phyloP scores from a whole-genome alignment of 2,113 vertebrate genomes.

The Chiloscyllium plagiosum region DNA sequence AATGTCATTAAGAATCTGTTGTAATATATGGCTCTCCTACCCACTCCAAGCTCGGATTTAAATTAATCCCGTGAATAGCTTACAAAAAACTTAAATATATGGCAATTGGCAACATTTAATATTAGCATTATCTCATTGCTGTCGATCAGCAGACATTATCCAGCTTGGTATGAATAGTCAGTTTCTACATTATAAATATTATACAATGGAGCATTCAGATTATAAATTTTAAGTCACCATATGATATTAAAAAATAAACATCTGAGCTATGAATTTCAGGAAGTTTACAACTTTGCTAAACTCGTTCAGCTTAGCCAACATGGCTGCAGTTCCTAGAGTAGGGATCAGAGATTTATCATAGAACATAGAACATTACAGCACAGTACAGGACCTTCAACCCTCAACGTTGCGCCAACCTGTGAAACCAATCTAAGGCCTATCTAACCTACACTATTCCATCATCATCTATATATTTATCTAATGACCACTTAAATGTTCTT shows the following conservation, averaged over 20 bases:
- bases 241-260: not conserved
- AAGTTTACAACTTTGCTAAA: not conserved
- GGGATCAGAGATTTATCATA: not conserved
- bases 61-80: not conserved
- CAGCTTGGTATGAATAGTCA: not conserved
- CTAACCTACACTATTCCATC: no score
- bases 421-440: no score
- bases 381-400: no score
- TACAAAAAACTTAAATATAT: constrained; percentile 2
- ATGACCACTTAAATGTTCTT: no score
- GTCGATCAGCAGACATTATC: not conserved
- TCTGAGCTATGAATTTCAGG: not conserved
- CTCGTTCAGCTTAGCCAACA: not conserved
- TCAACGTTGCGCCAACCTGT: no score
- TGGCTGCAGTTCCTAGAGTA: not conserved
- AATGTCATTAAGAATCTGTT: not conserved
- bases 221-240: not conserved
- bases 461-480: no score
- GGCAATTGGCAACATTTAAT: not conserved
- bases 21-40: not conserved
- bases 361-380: no score
- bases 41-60: not conserved
- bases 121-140: not conserved
- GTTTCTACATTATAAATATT: not conserved
- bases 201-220: not conserved